phyloP scores from a whole-genome alignment of 2,113 vertebrate genomes.

The Macrotus californicus region DNA sequence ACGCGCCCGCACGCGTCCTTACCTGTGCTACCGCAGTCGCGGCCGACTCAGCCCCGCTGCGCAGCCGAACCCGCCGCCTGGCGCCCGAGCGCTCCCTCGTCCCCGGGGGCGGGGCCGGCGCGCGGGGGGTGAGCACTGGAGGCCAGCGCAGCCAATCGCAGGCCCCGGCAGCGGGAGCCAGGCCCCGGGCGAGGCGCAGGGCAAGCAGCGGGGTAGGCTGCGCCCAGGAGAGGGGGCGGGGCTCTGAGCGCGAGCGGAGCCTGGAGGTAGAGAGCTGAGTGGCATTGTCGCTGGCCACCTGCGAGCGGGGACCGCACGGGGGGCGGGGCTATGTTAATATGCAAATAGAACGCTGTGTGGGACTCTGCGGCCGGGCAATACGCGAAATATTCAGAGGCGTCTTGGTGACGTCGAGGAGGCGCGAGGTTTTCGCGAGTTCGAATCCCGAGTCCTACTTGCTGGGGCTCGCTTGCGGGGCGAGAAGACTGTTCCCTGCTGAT shows the following conservation, averaged over 20 bases:
- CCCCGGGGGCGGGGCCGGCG: constrained; percentile 28
- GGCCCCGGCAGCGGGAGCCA: neutral
- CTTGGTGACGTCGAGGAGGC: neutral
- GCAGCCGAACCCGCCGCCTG: constrained; percentile 39
- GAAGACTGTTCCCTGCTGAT: neutral
- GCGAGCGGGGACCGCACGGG: neutral
- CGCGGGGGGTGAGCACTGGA: neutral
- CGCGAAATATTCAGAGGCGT: neutral
- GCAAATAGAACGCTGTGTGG: neutral
- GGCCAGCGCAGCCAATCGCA: neutral
- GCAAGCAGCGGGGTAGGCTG: constrained; percentile 54
- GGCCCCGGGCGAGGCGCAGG: neutral
- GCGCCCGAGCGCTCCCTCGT: neutral
- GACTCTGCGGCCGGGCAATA: fast-evolving
- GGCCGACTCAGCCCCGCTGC: constrained; percentile 34
- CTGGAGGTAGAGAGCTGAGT: neutral
- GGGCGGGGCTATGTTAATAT: constrained; percentile 14
- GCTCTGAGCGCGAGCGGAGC: neutral
- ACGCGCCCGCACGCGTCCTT: neutral
- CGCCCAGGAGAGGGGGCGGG: neutral
- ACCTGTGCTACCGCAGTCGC: neutral
- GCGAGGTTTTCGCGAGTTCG: neutral
- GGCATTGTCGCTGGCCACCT: neutral
- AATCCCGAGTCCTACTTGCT: neutral
- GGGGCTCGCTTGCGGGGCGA: neutral